These are phyloP conservation scores for Heliornis fulica DNA, from an alignment of 2,113 vertebrate species.

Conservation along the genomic window DNA sequence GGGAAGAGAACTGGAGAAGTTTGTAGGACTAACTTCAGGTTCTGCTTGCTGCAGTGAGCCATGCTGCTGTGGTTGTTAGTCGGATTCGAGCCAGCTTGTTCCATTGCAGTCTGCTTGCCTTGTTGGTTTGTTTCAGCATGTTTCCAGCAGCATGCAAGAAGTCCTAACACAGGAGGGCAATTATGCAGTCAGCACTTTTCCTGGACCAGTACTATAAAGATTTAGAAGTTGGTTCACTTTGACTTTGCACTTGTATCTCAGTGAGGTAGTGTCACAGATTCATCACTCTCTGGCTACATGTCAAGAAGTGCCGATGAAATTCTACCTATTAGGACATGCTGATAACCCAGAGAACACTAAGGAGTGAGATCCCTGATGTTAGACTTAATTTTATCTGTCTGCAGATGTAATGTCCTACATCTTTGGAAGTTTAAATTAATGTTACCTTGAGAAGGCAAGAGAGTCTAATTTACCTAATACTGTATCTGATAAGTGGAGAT, in stretches of 20 bases:
- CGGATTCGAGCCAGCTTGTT: not conserved
- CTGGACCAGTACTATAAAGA: not conserved
- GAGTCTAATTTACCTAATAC: not conserved
- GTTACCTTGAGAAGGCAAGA: not conserved
- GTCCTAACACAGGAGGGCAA: rapidly evolving
- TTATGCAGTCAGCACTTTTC: not conserved
- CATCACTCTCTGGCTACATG: not conserved
- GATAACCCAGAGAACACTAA: not conserved
- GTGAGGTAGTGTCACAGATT: not conserved
- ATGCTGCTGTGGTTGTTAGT: rapidly evolving
- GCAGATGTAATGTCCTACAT: not conserved
- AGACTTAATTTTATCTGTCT: not conserved
- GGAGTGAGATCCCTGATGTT: not conserved
- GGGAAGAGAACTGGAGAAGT: not conserved
- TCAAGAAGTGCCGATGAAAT: not conserved
- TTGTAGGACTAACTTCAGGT: not conserved
- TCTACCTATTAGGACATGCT: not conserved
- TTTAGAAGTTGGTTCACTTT: not conserved
- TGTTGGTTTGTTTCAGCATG: not conserved
- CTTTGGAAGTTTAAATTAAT: not conserved
- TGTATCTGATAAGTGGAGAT: not conserved
- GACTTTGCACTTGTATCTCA: not conserved
- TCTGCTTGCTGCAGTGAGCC: not conserved
- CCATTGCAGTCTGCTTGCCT: not conserved
- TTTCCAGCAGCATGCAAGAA: not conserved